These are phyloP conservation scores for Trichopoda pennipes DNA, from an alignment of 2,888 invertebrate genomes.

Conservation along the genomic window DNA sequence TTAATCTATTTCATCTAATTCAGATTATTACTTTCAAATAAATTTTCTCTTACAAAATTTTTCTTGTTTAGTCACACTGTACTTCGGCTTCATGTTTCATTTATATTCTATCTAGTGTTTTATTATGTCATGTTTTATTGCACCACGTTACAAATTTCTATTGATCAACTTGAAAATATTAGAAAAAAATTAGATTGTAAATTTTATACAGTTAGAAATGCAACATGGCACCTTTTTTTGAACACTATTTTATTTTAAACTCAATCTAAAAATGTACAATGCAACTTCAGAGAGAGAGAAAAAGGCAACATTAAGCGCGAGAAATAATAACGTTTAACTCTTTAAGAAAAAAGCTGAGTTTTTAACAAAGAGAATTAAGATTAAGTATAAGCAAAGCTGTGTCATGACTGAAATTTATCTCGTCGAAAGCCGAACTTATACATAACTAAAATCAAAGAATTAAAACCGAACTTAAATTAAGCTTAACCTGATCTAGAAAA, in stretches of 20 bases:
- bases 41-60: too few species aligned
- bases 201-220: conserved; percentile 45
- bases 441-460: too few species aligned
- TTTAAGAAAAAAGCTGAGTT: too few species aligned
- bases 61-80: neutral
- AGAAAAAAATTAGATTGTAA: conserved; percentile 35
- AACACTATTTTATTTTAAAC: conserved; percentile 36
- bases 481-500: too few species aligned
- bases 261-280: conserved; percentile 45
- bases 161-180: conserved; percentile 44
- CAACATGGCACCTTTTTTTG: conserved; percentile 23
- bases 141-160: conserved; percentile 53
- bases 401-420: too few species aligned
- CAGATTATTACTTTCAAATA: too few species aligned
- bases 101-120: conserved; percentile 26
- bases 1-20: too few species aligned
- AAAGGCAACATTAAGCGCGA: neutral
- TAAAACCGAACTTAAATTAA: too few species aligned
- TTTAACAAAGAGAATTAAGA: too few species aligned
- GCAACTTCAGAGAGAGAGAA: neutral
- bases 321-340: neutral
- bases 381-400: too few species aligned
- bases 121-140: conserved; percentile 33
- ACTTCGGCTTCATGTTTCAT: conserved; percentile 12
- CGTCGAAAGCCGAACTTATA: too few species aligned